A percentile compares a stretch with the other conserved stretches of the same genome.
Conservation (phyloP, 1,140 invertebrate species). For the Drosophila biarmipes region DNA sequence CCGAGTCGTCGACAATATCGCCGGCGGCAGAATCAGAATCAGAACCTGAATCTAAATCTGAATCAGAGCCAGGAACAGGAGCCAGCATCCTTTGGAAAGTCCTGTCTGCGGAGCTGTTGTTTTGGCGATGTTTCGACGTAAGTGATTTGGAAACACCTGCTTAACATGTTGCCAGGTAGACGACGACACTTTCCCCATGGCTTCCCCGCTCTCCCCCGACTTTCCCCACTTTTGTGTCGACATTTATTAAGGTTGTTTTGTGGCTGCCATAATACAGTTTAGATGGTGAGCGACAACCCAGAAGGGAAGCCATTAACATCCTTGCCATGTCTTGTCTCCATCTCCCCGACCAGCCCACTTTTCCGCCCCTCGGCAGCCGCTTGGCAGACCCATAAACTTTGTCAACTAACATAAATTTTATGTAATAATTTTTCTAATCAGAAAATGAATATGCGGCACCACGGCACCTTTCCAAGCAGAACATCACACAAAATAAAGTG, state of each 20-base stretch:
- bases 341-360: constrained; percentile 9
- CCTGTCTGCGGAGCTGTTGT: constrained; percentile 30
- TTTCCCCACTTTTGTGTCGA: constrained; percentile 61
- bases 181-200: constrained; percentile 23
- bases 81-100: constrained; percentile 35
- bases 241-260: constrained; percentile 78
- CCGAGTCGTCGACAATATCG: constrained; percentile 41
- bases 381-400: constrained; percentile 49
- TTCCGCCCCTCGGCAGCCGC: background rate
- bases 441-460: constrained; percentile 60
- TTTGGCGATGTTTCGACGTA: constrained; percentile 67
- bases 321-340: constrained; percentile 57
- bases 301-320: constrained; percentile 78
- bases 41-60: constrained; percentile 1
- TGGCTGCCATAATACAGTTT: constrained; percentile 73
- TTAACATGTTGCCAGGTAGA: constrained; percentile 74
- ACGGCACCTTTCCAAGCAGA: background rate
- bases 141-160: constrained; percentile 81
- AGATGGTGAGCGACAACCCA: constrained; percentile 54
- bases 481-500: too few species aligned
- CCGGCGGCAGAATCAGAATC: constrained; percentile 20
- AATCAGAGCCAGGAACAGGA: constrained; percentile 13
- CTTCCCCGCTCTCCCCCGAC: background rate
- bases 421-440: constrained; percentile 82
- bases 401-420: constrained; percentile 79